Evolutionary conservation across 1,140 invertebrate genomes (phyloP).

Genomic region (Calycopis cecrops): DNA sequence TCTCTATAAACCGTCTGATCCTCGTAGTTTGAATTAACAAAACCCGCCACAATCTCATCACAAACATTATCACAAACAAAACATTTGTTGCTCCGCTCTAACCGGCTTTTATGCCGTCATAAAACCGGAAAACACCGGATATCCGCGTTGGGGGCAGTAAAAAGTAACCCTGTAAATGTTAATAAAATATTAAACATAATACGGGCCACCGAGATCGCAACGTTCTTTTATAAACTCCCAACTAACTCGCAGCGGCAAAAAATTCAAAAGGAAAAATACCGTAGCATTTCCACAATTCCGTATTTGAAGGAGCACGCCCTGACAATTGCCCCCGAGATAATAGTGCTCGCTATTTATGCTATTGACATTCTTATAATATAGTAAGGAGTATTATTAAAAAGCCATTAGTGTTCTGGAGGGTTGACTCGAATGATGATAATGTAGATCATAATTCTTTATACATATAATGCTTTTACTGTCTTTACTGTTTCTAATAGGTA

Average conservation of each 20-base stretch:
- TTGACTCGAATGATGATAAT: no score
- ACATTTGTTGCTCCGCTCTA: not conserved
- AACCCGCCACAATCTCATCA: not conserved
- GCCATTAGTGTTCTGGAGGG: no score
- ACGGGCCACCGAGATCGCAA: constrained; percentile 12
- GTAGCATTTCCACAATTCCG: constrained; percentile 14
- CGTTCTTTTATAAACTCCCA: constrained; percentile 18
- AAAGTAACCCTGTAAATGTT: constrained; percentile 15
- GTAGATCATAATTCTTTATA: no score
- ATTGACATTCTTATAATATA: constrained; percentile 9
- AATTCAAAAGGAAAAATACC: constrained; percentile 19
- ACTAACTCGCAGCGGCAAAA: constrained; percentile 7
- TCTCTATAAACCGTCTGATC: no score
- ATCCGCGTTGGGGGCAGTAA: constrained; percentile 3
- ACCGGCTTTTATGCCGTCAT: not conserved
- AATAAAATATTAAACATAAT: constrained; percentile 19
- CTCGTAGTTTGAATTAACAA: no score
- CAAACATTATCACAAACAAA: not conserved
- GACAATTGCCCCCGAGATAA: constrained; percentile 13
- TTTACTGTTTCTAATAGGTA: no score
- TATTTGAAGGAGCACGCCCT: constrained; percentile 21
- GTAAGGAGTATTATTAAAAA: no score
- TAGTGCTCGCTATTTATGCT: constrained; percentile 18
- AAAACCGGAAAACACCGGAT: not conserved
- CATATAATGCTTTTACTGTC: no score